phyloP scores from a whole-genome alignment of 2,888 invertebrate species.

The Pseudolycoriella hygida region DNA sequence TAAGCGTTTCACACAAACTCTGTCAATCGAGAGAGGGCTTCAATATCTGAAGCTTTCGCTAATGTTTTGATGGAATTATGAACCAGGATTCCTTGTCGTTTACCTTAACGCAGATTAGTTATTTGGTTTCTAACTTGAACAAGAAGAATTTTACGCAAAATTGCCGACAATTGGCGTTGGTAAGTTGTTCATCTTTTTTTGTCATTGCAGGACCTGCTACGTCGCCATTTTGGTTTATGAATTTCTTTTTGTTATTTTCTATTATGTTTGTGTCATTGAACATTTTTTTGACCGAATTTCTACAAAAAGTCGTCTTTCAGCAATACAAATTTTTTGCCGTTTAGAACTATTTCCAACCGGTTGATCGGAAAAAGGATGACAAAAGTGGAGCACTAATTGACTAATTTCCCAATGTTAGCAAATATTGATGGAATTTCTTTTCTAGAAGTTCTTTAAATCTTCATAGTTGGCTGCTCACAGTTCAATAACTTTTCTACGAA shows the following conservation, averaged over 20 bases:
- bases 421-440: too few species aligned
- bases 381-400: too few species aligned
- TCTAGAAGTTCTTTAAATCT: too few species aligned
- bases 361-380: too few species aligned
- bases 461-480: too few species aligned
- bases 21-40: conserved; percentile 60
- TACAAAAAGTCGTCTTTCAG: background rate
- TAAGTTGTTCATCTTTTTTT: conserved; percentile 31
- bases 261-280: background rate
- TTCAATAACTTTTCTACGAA: too few species aligned
- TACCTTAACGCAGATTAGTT: conserved; percentile 97
- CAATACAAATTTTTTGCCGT: too few species aligned
- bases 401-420: too few species aligned
- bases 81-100: conserved; percentile 97
- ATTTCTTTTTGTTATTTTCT: conserved; percentile 8
- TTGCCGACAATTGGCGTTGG: conserved; percentile 75
- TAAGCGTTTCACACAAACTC: background rate
- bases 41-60: conserved; percentile 92
- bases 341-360: too few species aligned
- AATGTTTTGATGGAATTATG: conserved; percentile 84
- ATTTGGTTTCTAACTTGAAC: conserved; percentile 86
- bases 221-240: conserved; percentile 1
- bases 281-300: background rate
- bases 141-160: conserved; percentile 91
- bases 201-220: background rate